Percentiles rank a stretch among this genome's conserved stretches.
phyloP scores from a whole-genome alignment of 2,113 vertebrate species.

The Erythrocebus patas region DNA sequence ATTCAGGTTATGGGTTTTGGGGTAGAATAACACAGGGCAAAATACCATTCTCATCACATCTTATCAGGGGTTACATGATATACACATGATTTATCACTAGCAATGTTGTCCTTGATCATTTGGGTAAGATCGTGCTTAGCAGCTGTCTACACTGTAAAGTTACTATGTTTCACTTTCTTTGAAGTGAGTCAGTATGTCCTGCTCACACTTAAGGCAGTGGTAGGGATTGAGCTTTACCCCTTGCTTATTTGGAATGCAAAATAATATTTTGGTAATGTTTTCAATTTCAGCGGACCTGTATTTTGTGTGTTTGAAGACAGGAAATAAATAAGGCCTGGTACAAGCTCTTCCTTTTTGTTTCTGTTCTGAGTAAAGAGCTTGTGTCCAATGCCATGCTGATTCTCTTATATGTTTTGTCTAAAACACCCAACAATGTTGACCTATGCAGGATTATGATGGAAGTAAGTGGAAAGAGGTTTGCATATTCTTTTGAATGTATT shows the following conservation, averaged over 20 bases:
- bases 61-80: not conserved
- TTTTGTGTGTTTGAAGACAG: not conserved
- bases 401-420: slow-evolving; percentile 24
- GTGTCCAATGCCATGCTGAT: not conserved
- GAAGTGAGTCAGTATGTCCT: not conserved
- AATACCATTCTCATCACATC: not conserved
- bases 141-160: not conserved
- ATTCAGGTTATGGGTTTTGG: not conserved
- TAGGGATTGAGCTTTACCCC: not conserved
- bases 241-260: slow-evolving; percentile 45
- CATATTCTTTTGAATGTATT: slow-evolving; percentile 49
- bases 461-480: not conserved
- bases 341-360: not conserved
- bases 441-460: not conserved
- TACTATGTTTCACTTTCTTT: not conserved
- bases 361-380: not conserved
- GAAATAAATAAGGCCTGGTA: not conserved
- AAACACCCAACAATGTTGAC: not conserved
- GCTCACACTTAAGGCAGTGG: not conserved
- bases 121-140: not conserved
- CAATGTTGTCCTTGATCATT: not conserved
- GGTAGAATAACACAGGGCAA: not conserved
- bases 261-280: not conserved
- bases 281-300: not conserved
- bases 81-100: accelerated